A percentile compares a stretch with the other conserved stretches of the same genome.
Conservation (phyloP, 1,140 invertebrate species). For the Diploscapter pachys region DNA sequence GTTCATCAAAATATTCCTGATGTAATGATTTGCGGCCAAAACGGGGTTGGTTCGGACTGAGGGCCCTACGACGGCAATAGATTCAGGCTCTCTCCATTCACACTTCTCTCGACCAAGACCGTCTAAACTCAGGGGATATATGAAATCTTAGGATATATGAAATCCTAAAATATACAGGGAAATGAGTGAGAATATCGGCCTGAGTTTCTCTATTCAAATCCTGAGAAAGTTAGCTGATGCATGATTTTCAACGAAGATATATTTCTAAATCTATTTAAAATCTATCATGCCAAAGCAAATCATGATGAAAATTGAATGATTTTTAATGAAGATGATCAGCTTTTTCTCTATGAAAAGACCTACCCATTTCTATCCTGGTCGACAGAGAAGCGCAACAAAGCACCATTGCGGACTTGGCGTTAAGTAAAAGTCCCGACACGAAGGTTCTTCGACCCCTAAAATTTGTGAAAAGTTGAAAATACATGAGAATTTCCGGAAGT, state of each 20-base stretch:
- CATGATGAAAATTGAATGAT: too few relatives aligned
- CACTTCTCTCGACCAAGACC: constrained; percentile 26
- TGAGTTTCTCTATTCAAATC: too few relatives aligned
- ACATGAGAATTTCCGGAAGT: too few relatives aligned
- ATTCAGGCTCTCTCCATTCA: constrained; percentile 32
- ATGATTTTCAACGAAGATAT: too few relatives aligned
- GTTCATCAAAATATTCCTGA: constrained; percentile 7
- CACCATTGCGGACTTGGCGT: constrained; percentile 32
- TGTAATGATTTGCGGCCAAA: constrained; percentile 32
- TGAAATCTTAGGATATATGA: too few relatives aligned
- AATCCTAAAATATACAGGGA: too few relatives aligned
- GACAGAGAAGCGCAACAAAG: constrained; percentile 38
- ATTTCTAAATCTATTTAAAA: too few relatives aligned
- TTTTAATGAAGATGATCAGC: constrained; percentile 1
- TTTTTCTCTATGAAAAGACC: constrained; percentile 4
- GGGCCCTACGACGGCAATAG: constrained; percentile 31
- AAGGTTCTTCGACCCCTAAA: constrained; percentile 36
- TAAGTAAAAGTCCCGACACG: constrained; percentile 38
- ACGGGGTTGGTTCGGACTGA: constrained; percentile 34
- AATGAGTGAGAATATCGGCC: too few relatives aligned
- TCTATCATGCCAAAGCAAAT: too few relatives aligned
- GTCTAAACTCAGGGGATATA: constrained; percentile 7
- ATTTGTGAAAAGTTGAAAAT: too few relatives aligned
- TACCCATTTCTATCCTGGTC: constrained; percentile 33
- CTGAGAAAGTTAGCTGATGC: too few relatives aligned